Evolutionary conservation across 2,113 vertebrate species (phyloP).

Genomic region (Aspiorhynchus laticeps): DNA sequence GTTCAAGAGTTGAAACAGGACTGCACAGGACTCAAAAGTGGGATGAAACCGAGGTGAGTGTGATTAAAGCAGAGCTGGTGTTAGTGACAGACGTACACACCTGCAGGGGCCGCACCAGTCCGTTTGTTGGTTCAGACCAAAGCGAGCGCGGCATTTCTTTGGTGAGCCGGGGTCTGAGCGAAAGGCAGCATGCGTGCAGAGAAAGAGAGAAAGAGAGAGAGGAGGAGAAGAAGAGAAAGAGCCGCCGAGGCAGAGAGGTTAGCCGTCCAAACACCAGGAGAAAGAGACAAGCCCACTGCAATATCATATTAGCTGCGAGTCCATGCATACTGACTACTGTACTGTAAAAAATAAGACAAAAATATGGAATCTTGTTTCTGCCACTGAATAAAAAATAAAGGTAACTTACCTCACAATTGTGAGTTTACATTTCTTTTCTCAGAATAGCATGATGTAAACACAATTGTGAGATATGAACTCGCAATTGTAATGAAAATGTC

Average conservation of each 20-base stretch:
- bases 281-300: background rate
- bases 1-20: too few species aligned
- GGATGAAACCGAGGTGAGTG: background rate
- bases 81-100: conserved; percentile 82
- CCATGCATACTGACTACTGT: background rate
- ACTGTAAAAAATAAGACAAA: too few species aligned
- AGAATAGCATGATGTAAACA: too few species aligned
- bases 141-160: conserved; percentile 99
- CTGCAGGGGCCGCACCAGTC: conserved; percentile 99
- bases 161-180: conserved; percentile 97
- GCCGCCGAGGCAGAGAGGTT: conserved; percentile 23
- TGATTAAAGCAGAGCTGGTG: background rate
- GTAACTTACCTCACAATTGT: too few species aligned
- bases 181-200: conserved; percentile 79
- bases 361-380: too few species aligned
- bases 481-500: too few species aligned
- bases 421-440: too few species aligned
- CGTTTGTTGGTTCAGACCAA: conserved; percentile 99
- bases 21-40: too few species aligned
- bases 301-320: background rate
- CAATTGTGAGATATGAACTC: too few species aligned
- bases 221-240: conserved; percentile 61
- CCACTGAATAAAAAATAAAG: too few species aligned
- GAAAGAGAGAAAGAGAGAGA: conserved; percentile 43
- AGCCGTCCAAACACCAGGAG: background rate